phyloP scores from a whole-genome alignment of 1,140 invertebrate genomes.

The Drosophila willistoni region DNA sequence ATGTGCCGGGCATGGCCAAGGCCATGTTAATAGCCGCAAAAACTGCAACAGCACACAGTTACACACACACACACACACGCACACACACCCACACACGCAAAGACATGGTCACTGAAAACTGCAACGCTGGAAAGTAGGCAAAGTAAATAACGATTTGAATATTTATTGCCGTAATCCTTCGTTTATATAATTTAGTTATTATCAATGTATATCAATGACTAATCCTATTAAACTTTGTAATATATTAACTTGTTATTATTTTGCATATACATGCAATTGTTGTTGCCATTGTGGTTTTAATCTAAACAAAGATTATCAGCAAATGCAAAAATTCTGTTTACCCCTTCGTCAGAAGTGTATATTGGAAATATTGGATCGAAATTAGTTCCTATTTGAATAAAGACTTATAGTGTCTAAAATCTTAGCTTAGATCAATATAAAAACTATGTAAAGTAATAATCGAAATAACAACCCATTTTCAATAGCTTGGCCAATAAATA shows the following conservation, averaged over 20 bases:
- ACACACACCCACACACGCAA: not conserved
- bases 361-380: no score
- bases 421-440: no score
- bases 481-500: no score
- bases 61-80: not conserved
- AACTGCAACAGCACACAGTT: not conserved
- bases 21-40: conserved; percentile 41
- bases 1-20: conserved; percentile 44
- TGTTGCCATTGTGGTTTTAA: not conserved
- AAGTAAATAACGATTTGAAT: not conserved
- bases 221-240: not conserved
- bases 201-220: not conserved
- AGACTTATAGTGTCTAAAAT: no score
- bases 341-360: no score
- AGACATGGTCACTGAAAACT: not conserved
- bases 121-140: conserved; percentile 8
- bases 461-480: no score
- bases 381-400: no score
- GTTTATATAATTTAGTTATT: not conserved
- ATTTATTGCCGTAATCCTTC: not conserved
- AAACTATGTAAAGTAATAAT: no score
- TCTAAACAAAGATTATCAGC: not conserved
- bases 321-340: no score
- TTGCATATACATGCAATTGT: no score
- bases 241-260: not conserved